Percentiles rank a stretch among this genome's conserved stretches.
phyloP scores from a whole-genome alignment of 2,888 invertebrate genomes.

The Psococerastis gibbosa region DNA sequence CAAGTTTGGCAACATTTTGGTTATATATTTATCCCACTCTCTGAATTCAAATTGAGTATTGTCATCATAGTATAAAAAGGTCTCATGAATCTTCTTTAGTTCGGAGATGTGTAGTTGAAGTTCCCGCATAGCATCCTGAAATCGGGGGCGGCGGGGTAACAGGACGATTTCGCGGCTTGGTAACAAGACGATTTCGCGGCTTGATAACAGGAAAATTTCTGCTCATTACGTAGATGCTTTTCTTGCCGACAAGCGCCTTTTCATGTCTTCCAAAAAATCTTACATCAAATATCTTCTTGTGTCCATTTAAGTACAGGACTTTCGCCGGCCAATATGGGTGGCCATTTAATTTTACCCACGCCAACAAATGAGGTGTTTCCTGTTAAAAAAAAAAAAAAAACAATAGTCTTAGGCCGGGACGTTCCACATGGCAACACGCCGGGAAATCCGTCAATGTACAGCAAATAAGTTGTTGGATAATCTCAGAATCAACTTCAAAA shows the following conservation, averaged over 20 bases:
- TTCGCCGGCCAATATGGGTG: constrained; percentile 98
- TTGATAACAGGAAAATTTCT: constrained; percentile 20
- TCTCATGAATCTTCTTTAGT: constrained; percentile 47
- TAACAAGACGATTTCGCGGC: too few species aligned
- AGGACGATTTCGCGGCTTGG: too few species aligned
- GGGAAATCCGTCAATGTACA: too few species aligned
- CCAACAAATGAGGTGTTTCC: constrained; percentile 66
- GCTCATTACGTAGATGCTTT: constrained; percentile 29
- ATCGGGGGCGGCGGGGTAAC: not conserved
- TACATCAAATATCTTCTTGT: constrained; percentile 54
- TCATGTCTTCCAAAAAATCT: constrained; percentile 93
- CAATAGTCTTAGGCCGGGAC: not conserved
- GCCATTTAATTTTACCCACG: constrained; percentile 94
- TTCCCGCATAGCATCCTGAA: constrained; percentile 28
- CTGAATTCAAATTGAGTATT: constrained; percentile 46
- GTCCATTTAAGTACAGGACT: constrained; percentile 50
- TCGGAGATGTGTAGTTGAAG: constrained; percentile 55
- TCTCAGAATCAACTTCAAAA: too few species aligned
- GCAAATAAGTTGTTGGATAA: too few species aligned
- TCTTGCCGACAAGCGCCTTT: constrained; percentile 37
- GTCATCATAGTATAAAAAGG: constrained; percentile 51
- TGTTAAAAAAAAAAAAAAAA: constrained; percentile 21
- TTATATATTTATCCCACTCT: constrained; percentile 39
- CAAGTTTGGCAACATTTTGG: constrained; percentile 36
- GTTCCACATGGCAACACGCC: constrained; percentile 3